Evolutionary conservation across 2,113 vertebrate species (phyloP).

Genomic region (Festucalex cinctus): DNA sequence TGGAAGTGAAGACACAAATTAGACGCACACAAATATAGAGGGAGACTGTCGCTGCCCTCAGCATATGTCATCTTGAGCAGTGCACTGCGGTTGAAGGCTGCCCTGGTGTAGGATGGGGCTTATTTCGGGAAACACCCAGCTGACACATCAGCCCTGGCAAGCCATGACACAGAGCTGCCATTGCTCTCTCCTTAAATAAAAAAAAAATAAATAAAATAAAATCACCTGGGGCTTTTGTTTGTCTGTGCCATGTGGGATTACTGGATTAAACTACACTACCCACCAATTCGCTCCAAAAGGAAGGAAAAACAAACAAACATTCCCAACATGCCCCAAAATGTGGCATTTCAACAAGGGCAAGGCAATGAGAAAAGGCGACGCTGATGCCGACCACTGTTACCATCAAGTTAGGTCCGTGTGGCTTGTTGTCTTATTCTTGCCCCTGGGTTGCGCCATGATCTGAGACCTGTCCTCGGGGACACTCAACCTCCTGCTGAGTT

Average conservation of each 20-base stretch:
- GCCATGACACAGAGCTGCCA: conserved; percentile 53
- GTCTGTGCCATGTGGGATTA: conserved; percentile 67
- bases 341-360: conserved; percentile 71
- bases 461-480: conserved; percentile 55
- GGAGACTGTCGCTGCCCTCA: conserved; percentile 50
- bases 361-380: conserved; percentile 64
- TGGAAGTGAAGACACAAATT: conserved; percentile 42
- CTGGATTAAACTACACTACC: conserved; percentile 47
- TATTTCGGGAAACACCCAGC: conserved; percentile 66
- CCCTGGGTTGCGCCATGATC: conserved; percentile 43
- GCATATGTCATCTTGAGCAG: conserved; percentile 64
- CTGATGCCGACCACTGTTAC: conserved; percentile 62
- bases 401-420: conserved; percentile 51
- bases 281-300: conserved; percentile 37
- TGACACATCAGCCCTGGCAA: conserved; percentile 55
- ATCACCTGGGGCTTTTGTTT: conserved; percentile 68
- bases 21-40: conserved; percentile 33
- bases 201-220: conserved; percentile 6
- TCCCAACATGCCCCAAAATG: conserved; percentile 65
- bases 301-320: conserved; percentile 29
- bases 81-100: conserved; percentile 53
- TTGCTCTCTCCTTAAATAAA: conserved; percentile 31
- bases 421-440: conserved; percentile 41
- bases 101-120: conserved; percentile 45
- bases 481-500: conserved; percentile 50